Evolutionary conservation across 2,113 vertebrate species (phyloP), one percentile per base, ranked within the genome.

Genomic region (Riparia riparia): DNA sequence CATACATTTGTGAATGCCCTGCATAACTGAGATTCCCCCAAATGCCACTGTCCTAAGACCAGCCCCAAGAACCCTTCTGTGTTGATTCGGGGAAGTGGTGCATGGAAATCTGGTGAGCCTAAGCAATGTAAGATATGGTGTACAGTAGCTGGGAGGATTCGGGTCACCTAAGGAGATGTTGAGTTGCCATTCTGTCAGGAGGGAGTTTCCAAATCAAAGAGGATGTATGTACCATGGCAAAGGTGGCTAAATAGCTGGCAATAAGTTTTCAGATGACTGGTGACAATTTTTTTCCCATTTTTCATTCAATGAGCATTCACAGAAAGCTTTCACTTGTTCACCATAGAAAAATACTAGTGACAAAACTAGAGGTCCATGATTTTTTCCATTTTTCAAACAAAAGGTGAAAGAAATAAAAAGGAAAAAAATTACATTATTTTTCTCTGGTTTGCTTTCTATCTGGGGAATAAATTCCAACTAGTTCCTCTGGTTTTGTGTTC

Each of bases 1-100:
- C 98, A 99, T 98, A 99, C 98, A 99, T 99, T 99, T 99, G 99
- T 98, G 98, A 99, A 99, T 99, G 98, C 98, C 97, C 98, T 81
- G 92, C 99, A 99, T 99, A 98, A 97, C 98, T 99, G 94, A 96
- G 98, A 99, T 99, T 99, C 98, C 98, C 98, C 58, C 87, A 98
- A 96, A 96, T 98, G 98, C 98, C 97, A 97, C 97, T 96, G 97
- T 98, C 98, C 96, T 96, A 96, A 96, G 96, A 90, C 97, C 95
- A 98, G 96, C 97, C 98, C 97, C 97, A 98, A 98, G 98, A 98
- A 98, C 98, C 96, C 97, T 97, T 98, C 97, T 97, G 98, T 93
- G 97, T 86, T 98, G 80, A 96, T 77, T 89, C 28, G 84, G 50
- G 56, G 57, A 70, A 93, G 34, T 51, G 85, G 85, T 63, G 45